Evolutionary conservation across 2,888 invertebrate species (phyloP), one percentile per base, ranked within the genome.

Genomic region (Erynnis tages): DNA sequence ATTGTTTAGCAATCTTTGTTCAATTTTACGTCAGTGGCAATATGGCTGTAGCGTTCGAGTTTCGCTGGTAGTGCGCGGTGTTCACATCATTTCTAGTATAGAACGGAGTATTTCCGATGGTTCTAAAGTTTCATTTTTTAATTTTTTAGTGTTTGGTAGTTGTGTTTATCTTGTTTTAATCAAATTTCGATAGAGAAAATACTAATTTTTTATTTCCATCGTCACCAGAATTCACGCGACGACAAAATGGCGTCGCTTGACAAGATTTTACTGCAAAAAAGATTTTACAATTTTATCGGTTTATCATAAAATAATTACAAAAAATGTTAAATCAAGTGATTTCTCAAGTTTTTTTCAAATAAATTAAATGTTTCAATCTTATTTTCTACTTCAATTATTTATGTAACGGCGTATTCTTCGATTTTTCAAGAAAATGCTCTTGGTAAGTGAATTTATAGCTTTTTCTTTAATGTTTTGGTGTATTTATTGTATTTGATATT

Each of bases 161-260:
- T 76, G 69, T 79, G 77, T 83, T 82, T 84, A 82, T 71, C 66
- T 75, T 69, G 63, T 75, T 82, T 82, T 79, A 70, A 70, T 63
- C 62, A 65, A 66, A 75, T 69, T 79, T 79, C 69, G 71, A 71
- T 75, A 66, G 72, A 69, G 71, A 80, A 85, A 79, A 75, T 76
- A 71, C 67, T 67, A 67, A 66, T 76, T 76, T 84, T 85, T 84
- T 71, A 74, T 79, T 76, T 85, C 76, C 81, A 75, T 87, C 89
- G 89, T 89, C 89, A 89, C 81, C 89, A 89, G 78, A 79, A 85
- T 80, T 86, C 85, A 79, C 71, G 84, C 83, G 83, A 84, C 86
- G 85, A 90, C 90, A 90, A 90, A 89, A 90, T 90, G 90, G 90
- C 90, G 90, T 90, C 90, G 80, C 87, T 82, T 84, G 81, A 81